Percentiles rank a stretch among this genome's conserved stretches.
phyloP scores from a whole-genome alignment of 1,140 invertebrate species.

The Lucilia cuprina region DNA sequence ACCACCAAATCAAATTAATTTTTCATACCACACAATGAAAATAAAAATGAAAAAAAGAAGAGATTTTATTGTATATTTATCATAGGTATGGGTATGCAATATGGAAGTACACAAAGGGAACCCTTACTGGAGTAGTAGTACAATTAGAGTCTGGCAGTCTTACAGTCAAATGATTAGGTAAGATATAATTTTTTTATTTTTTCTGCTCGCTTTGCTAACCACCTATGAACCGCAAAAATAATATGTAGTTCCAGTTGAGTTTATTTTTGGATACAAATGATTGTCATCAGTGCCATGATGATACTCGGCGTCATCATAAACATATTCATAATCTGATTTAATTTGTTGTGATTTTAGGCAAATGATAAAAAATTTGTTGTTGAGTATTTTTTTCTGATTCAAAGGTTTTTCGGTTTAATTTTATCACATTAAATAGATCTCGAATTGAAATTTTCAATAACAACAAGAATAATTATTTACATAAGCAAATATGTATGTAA shows the following conservation, averaged over 20 bases:
- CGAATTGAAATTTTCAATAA: background rate
- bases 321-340: conserved; percentile 31
- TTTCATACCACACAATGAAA: conserved; percentile 35
- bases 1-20: conserved; percentile 43
- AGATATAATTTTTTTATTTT: background rate
- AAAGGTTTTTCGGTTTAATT: background rate
- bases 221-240: conserved; percentile 4
- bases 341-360: conserved; percentile 26
- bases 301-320: background rate
- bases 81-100: background rate
- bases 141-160: background rate
- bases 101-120: background rate
- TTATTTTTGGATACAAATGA: conserved; percentile 9
- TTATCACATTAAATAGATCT: background rate
- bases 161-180: conserved; percentile 22
- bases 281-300: background rate
- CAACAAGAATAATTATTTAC: background rate
- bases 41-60: background rate
- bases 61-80: background rate
- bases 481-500: background rate
- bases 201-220: background rate
- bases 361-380: background rate
- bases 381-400: background rate
- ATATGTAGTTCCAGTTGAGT: conserved; percentile 21
- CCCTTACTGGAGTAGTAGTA: conserved; percentile 3